These are phyloP conservation scores for Pachypsylla venusta DNA, from an alignment of 1,140 invertebrate species.

Conservation along the genomic window DNA sequence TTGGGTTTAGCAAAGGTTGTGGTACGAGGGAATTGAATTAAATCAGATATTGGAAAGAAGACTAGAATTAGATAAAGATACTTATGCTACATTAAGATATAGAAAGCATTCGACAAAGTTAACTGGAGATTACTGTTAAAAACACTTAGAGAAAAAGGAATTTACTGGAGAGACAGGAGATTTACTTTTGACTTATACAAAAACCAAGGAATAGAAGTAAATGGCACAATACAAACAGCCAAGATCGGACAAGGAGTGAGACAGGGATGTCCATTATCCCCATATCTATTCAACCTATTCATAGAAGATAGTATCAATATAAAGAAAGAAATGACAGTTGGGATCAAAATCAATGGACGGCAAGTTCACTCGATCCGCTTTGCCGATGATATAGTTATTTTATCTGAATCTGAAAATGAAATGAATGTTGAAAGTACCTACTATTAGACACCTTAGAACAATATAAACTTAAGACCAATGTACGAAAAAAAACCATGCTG, in stretches of 20 bases:
- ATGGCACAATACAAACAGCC: background rate
- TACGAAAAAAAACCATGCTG: too few relatives aligned
- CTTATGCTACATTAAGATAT: constrained; percentile 7
- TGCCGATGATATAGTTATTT: background rate
- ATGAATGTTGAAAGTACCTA: too few relatives aligned
- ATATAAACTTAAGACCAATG: too few relatives aligned
- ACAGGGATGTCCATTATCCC: constrained; percentile 7
- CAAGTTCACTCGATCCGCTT: background rate
- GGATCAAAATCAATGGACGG: constrained; percentile 10
- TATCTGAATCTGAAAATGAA: background rate
- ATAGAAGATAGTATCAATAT: constrained; percentile 9
- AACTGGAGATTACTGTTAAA: constrained; percentile 8
- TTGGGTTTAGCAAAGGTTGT: too few relatives aligned
- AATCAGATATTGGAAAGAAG: constrained; percentile 5
- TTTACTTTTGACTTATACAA: background rate
- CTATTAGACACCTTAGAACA: too few relatives aligned
- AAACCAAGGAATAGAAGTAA: constrained; percentile 4
- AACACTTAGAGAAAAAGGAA: constrained; percentile 10
- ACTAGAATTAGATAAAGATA: constrained; percentile 3
- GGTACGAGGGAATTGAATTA: constrained; percentile 1
- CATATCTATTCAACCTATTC: constrained; percentile 10
- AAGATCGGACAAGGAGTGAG: constrained; percentile 9
- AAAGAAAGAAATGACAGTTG: constrained; percentile 3
- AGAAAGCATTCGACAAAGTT: constrained; percentile 9
- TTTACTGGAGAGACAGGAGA: constrained; percentile 2